These are phyloP conservation scores for Dysidea cf. avara DNA, from an alignment of 37 sponge, comb jelly and placozoan species.

Conservation along the genomic window DNA sequence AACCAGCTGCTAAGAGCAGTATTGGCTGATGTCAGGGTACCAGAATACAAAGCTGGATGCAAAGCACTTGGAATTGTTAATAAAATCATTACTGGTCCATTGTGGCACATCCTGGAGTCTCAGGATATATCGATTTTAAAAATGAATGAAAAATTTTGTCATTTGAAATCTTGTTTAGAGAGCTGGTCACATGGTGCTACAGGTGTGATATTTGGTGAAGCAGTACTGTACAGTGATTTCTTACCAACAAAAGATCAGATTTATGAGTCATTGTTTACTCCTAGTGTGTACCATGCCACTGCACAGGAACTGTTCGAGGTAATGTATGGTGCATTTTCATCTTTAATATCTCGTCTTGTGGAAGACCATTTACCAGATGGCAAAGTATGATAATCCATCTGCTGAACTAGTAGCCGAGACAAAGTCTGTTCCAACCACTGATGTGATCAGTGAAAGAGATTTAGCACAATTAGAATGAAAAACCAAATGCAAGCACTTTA, in stretches of 20 bases:
- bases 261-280: neutral
- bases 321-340: neutral
- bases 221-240: slow-evolving; percentile 7
- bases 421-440: slow-evolving; percentile 22
- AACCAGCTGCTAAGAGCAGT: slow-evolving; percentile 32
- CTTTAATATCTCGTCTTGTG: neutral
- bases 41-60: neutral
- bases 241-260: neutral
- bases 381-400: neutral
- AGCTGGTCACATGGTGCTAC: slow-evolving; percentile 25
- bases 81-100: slow-evolving; percentile 36
- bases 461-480: slow-evolving; percentile 40
- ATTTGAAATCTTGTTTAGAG: neutral
- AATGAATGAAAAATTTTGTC: slow-evolving; percentile 11
- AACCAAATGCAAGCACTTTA: slow-evolving; percentile 31
- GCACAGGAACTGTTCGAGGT: slow-evolving; percentile 9
- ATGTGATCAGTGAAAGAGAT: slow-evolving; percentile 27
- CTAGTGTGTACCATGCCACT: slow-evolving; percentile 3
- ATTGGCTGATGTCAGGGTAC: neutral
- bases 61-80: slow-evolving; percentile 13
- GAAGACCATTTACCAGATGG: slow-evolving; percentile 20
- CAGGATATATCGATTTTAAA: slow-evolving; percentile 23
- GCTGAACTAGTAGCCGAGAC: slow-evolving; percentile 1
- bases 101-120: slow-evolving; percentile 34
- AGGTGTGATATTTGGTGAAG: slow-evolving; percentile 14